phyloP scores from a whole-genome alignment of 2,113 vertebrate genomes.

The Hyla sarda region DNA sequence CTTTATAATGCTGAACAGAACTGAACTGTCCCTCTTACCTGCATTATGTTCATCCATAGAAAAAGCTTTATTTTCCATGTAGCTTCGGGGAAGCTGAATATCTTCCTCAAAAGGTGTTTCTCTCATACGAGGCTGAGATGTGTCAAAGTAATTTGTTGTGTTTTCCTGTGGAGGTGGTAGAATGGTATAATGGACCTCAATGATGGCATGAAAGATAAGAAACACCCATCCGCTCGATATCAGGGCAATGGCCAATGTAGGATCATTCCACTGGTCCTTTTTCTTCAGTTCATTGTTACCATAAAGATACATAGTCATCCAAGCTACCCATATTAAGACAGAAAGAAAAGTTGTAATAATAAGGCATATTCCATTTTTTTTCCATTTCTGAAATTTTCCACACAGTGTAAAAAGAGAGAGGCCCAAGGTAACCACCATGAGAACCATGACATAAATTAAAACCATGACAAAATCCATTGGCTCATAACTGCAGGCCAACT shows the following conservation, averaged over 20 bases:
- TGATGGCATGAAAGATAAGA: constrained; percentile 90
- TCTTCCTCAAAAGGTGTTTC: constrained; percentile 96
- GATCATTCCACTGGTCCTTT: constrained; percentile 87
- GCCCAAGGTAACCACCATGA: constrained; percentile 79
- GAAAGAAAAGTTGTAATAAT: constrained; percentile 86
- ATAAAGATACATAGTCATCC: constrained; percentile 94
- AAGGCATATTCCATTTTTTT: constrained; percentile 86
- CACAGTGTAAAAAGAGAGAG: constrained; percentile 87
- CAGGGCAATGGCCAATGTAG: constrained; percentile 88
- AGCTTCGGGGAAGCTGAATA: constrained; percentile 89
- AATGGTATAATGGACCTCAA: constrained; percentile 89
- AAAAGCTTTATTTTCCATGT: constrained; percentile 95
- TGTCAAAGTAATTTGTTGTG: constrained; percentile 95
- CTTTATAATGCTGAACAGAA: background rate
- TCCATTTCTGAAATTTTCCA: constrained; percentile 91
- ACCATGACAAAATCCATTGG: constrained; percentile 91
- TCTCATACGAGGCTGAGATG: constrained; percentile 90
- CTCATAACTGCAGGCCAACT: constrained; percentile 86
- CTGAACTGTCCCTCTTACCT: constrained; percentile 73
- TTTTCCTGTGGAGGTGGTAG: constrained; percentile 87
- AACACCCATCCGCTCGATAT: constrained; percentile 94
- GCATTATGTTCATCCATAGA: constrained; percentile 91
- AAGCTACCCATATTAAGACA: constrained; percentile 90
- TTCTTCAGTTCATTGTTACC: constrained; percentile 81
- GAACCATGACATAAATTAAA: constrained; percentile 87